Evolutionary conservation across 1,140 invertebrate species (phyloP).

Genomic region (Drosophila pseudoobscura): DNA sequence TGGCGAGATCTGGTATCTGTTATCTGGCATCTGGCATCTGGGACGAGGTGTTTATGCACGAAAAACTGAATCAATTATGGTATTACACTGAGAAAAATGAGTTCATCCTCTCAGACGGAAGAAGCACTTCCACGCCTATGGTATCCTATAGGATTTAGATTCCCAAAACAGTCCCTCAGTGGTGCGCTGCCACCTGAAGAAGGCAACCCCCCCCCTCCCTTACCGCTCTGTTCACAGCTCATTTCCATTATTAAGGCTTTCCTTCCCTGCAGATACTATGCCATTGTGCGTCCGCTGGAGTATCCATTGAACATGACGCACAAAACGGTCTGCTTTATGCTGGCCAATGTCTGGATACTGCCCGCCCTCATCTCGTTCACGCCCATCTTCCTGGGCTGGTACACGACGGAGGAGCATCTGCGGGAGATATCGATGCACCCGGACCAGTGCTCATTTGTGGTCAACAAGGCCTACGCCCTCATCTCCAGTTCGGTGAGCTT

Average conservation of each 20-base stretch:
- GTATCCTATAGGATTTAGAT: too few relatives aligned
- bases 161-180: not conserved
- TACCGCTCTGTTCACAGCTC: slow-evolving; percentile 19
- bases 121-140: too few relatives aligned
- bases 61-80: slow-evolving; percentile 31
- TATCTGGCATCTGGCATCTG: not conserved
- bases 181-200: not conserved
- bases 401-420: slow-evolving; percentile 92
- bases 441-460: slow-evolving; percentile 92
- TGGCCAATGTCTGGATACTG: slow-evolving; percentile 94
- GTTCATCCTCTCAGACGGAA: too few relatives aligned
- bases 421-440: slow-evolving; percentile 88
- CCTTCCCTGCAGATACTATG: slow-evolving; percentile 87
- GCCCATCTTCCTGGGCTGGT: slow-evolving; percentile 97
- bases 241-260: slow-evolving; percentile 41
- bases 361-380: slow-evolving; percentile 97
- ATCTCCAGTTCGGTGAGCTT: slow-evolving; percentile 96
- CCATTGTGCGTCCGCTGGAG: slow-evolving; percentile 94
- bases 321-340: slow-evolving; percentile 91
- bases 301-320: slow-evolving; percentile 95
- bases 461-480: slow-evolving; percentile 94
- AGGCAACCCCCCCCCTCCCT: slow-evolving; percentile 12
- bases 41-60: not conserved
- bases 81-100: not conserved
- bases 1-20: too few relatives aligned